Percentiles rank a stretch among this genome's conserved stretches.
Conservation (phyloP, 2,113 vertebrate genomes). For the Microtus pennsylvanicus region DNA sequence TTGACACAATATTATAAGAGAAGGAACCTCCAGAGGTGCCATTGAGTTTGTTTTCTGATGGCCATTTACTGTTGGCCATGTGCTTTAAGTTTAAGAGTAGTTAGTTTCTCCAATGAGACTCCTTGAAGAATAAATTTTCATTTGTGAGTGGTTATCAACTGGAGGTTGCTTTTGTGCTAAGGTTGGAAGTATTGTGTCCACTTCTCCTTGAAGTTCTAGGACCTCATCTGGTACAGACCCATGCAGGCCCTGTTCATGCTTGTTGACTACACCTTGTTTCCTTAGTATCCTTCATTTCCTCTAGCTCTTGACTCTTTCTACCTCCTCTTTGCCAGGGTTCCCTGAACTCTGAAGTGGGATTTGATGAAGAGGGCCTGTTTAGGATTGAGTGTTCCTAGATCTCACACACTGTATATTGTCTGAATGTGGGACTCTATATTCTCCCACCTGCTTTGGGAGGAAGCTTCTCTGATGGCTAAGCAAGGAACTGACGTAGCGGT, state of each 20-base stretch:
- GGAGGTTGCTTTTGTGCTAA: background rate
- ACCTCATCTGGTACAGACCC: background rate
- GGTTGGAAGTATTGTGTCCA: background rate
- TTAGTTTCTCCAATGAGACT: background rate
- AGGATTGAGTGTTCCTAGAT: background rate
- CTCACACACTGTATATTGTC: background rate
- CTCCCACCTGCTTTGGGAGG: background rate
- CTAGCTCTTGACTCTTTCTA: background rate
- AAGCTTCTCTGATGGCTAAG: background rate
- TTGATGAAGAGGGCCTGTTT: background rate
- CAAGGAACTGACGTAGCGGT: background rate
- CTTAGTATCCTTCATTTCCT: background rate
- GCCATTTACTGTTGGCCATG: background rate
- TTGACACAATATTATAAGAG: background rate
- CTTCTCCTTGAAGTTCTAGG: background rate
- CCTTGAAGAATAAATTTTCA: background rate
- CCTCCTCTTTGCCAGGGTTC: background rate
- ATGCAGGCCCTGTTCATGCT: background rate
- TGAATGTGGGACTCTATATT: background rate
- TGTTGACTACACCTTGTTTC: background rate
- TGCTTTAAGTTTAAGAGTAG: too few species aligned
- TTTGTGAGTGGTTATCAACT: background rate
- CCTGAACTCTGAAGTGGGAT: background rate
- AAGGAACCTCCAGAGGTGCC: background rate
- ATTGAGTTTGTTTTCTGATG: background rate